phyloP scores from a whole-genome alignment of 1,140 invertebrate species.

The Stratiolaelaps scimitus region DNA sequence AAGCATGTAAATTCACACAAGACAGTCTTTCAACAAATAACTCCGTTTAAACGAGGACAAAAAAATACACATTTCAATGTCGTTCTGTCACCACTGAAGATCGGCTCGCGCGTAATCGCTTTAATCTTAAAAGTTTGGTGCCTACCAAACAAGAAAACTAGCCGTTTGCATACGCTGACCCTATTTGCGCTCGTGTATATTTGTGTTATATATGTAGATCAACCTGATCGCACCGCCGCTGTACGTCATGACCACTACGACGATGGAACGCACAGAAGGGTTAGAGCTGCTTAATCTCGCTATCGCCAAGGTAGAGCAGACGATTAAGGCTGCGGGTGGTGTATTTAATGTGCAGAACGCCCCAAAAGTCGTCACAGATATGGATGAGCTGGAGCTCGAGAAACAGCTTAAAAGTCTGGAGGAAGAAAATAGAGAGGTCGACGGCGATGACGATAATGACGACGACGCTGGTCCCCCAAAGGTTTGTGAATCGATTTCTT shows the following conservation, averaged over 20 bases:
- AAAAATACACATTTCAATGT: no score
- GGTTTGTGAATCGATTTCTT: no score
- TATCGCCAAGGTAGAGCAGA: constrained; percentile 69
- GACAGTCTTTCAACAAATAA: no score
- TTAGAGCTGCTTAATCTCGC: constrained; percentile 74
- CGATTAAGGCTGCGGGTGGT: constrained; percentile 69
- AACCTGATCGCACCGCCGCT: constrained; percentile 96
- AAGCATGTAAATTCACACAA: no score
- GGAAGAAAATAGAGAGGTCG: constrained; percentile 82
- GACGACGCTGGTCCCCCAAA: constrained; percentile 48
- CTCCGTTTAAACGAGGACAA: no score
- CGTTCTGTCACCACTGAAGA: no score
- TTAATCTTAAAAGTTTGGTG: not conserved
- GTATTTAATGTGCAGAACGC: constrained; percentile 67
- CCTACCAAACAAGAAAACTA: not conserved
- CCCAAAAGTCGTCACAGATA: constrained; percentile 95
- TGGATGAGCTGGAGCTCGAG: constrained; percentile 87
- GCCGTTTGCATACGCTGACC: constrained; percentile 12
- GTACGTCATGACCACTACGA: constrained; percentile 97
- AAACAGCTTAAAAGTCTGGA: constrained; percentile 84
- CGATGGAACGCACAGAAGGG: constrained; percentile 86
- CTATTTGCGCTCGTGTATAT: not conserved
- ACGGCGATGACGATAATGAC: constrained; percentile 52
- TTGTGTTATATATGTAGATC: constrained; percentile 48
- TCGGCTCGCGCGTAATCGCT: no score